Base-by-base conservation (phyloP, 2,113 vertebrate species). In the Nerophis ophidion region DNA sequence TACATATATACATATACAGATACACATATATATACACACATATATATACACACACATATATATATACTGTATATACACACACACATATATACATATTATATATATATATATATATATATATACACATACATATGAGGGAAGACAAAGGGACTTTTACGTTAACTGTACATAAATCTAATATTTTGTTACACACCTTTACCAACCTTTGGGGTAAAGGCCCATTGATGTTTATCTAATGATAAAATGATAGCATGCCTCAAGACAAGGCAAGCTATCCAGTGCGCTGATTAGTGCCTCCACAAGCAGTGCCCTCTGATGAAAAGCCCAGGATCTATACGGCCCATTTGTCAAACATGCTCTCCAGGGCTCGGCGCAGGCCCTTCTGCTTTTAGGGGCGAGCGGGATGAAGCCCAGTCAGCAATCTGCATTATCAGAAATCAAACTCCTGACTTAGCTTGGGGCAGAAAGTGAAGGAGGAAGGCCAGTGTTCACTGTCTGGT, bases 381-480 rank as follows among this genome's bases (percentile, higher is more conserved):
- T 76, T 75, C 66, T 81, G 72, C 87, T 85, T 75, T 74, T 75
- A 68, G 69, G 79, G 79, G 67, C 81, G 81, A 75, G 86, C 80
- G 87, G 74, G 88, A 91, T 89, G 92, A 84, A 91, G 95, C 94
- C 81, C 83, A 91, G 90, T 97, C 95, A 98, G 96, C 96, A 95
- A 84, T 84, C 89, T 87, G 81, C 89, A 91, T 92, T 89, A 95
- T 93, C 93, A 93, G 92, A 95, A 97, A 97, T 96, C 94, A 96
- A 98, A 95, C 72, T 52, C 82, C 77, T 86, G 84, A 85, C 89
- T 82, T 88, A 82, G 86, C 75, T 66, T 68, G 83, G 76, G 75
- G 80, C 81, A 87, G 83, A 83, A 77, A 78, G 81, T 64, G 80
- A 71, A 68, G 61, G 83, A 89, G 78, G 89, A 86, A 89, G 88